A percentile compares a stretch with the other conserved stretches of the same genome.
These are phyloP conservation scores for Octonoba sinensis DNA, from an alignment of 2,888 invertebrate species.

Conservation along the genomic window DNA sequence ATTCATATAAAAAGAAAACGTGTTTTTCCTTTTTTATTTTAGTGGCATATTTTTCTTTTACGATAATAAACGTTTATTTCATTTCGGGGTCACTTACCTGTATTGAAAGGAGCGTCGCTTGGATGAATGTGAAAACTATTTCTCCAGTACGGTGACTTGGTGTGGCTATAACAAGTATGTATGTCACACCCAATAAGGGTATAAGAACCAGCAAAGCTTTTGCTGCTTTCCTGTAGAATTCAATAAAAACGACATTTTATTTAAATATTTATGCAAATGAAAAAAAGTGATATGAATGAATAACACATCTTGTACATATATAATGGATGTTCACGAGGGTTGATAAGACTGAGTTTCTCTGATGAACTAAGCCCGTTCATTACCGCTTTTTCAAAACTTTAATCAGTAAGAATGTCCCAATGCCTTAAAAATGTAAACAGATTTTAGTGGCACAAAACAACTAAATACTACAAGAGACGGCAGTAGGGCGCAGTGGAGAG, in stretches of 20 bases:
- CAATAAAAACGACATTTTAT: neutral
- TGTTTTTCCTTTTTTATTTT: neutral
- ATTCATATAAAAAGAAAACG: too few relatives aligned
- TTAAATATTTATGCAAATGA: neutral
- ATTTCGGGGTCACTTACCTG: constrained; percentile 76
- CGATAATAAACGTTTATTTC: neutral
- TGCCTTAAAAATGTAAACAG: too few relatives aligned
- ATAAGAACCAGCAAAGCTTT: constrained; percentile 93
- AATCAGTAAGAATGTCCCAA: too few relatives aligned
- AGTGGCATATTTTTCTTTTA: neutral
- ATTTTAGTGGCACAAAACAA: too few relatives aligned
- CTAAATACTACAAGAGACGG: too few relatives aligned
- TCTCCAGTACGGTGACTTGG: constrained; percentile 81
- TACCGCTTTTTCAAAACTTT: too few relatives aligned
- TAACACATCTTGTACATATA: too few relatives aligned
- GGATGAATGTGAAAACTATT: constrained; percentile 82
- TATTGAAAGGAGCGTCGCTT: constrained; percentile 87
- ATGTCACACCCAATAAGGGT: constrained; percentile 91
- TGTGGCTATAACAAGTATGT: constrained; percentile 82
- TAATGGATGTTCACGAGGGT: too few relatives aligned
- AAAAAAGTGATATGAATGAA: too few relatives aligned
- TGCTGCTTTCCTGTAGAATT: constrained; percentile 84
- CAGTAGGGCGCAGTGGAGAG: too few relatives aligned
- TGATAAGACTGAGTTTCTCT: too few relatives aligned
- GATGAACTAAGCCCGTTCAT: too few relatives aligned